A percentile compares a stretch with the other conserved stretches of the same genome.
Evolutionary conservation across 2,113 vertebrate genomes (phyloP).

Genomic region (Myrmophylax atrothorax): DNA sequence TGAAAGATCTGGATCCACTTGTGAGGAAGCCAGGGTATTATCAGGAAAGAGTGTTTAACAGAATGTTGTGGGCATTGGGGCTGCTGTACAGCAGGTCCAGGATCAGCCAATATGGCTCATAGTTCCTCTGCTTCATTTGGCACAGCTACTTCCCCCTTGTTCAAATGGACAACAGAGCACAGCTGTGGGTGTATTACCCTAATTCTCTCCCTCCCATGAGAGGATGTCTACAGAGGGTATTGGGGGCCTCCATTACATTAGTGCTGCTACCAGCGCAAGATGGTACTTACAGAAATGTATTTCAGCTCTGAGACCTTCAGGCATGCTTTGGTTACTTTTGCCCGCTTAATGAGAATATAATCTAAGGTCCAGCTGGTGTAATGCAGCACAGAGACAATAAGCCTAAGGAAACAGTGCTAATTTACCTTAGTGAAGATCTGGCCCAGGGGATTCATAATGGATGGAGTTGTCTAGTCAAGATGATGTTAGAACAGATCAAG

Average conservation of each 20-base stretch:
- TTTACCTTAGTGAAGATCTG: constrained; percentile 17
- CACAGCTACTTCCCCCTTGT: background rate
- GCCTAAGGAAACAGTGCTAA: background rate
- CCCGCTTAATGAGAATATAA: constrained; percentile 48
- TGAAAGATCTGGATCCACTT: background rate
- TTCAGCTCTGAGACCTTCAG: background rate
- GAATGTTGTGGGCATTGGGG: background rate
- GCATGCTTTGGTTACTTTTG: background rate
- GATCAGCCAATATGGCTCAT: rapidly evolving
- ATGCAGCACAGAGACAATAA: background rate
- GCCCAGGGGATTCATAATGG: constrained; percentile 59
- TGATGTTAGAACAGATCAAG: background rate
- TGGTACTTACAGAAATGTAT: constrained; percentile 1
- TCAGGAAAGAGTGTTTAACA: background rate
- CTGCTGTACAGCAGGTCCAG: background rate
- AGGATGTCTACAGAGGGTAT: background rate
- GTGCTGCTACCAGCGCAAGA: background rate
- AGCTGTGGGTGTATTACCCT: background rate
- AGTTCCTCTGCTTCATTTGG: background rate
- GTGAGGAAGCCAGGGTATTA: background rate
- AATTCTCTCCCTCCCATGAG: background rate
- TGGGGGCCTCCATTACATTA: background rate
- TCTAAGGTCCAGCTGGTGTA: constrained; percentile 18
- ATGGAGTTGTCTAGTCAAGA: constrained; percentile 33
- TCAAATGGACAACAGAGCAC: background rate